Base-by-base conservation (phyloP, 2,888 invertebrate genomes). In the Brenthis hecate region DNA sequence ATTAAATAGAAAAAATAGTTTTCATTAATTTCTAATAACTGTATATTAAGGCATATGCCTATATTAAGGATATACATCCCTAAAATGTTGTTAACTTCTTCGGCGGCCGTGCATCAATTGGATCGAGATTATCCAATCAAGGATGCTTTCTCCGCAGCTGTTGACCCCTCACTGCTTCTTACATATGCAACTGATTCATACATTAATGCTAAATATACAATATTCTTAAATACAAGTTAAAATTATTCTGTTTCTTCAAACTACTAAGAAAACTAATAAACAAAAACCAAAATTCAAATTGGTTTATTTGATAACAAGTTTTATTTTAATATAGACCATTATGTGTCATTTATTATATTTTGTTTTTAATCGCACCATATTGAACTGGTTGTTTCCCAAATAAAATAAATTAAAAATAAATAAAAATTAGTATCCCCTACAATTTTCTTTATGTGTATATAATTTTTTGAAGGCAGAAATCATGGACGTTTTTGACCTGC, bases 61-160 rank as follows among this genome's bases (percentile, higher is more conserved):
- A 28, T 28, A 5, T 28, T 28, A 47, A 55, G 16, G 6, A 13
- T 5, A 6, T 36, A 2, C 51, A 19, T 69, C 48, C 43, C 19
- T 19, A 62, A 78, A 85, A 78, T 79, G 85, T 86, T 85, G 73
- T 0, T 19, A 70, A 75, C 76, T 57, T 64, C 70, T 66, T 73
- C 58, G 67, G 69, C 72, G 72, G 73, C 73, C 71, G 72, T 77
- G 81, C 64, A 69, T 69, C 87, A 87, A 88, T 87, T 87, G 87
- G 79, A 62, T 75, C 80, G 80, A 87, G 87, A 88, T 90, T 89
- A 89, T 88, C 84, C 86, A 89, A 89, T 90, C 85, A 88, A 85
- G 85, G 78, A 75, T 80, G 81, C 88, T 89, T 88, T 89, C 88
- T 86, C 85, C 81, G 83, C 87, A 90, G 88, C 91, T 89, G 89